Evolutionary conservation across 1,140 invertebrate species (phyloP).

Genomic region (Elymnias hypermnestra): DNA sequence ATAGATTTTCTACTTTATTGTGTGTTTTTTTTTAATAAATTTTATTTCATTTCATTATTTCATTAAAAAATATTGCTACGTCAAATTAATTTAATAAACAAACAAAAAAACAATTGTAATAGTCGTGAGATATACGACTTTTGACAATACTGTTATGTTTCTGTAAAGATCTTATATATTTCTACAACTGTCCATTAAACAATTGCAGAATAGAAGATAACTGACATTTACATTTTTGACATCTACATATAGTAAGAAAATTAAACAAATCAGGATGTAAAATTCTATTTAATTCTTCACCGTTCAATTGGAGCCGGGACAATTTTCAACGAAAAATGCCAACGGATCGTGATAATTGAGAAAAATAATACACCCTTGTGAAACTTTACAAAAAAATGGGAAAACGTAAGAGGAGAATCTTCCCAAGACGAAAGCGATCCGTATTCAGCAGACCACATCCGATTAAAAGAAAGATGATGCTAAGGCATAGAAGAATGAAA

Average conservation of each 20-base stretch:
- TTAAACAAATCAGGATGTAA: slow-evolving; percentile 3
- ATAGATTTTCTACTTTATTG: too few relatives aligned
- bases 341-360: not conserved
- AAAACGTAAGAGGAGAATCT: slow-evolving; percentile 37
- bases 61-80: too few relatives aligned
- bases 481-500: slow-evolving; percentile 41
- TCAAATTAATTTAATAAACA: too few relatives aligned
- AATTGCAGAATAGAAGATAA: too few relatives aligned
- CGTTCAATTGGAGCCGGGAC: not conserved
- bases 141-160: too few relatives aligned
- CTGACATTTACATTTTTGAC: not conserved
- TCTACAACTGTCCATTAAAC: too few relatives aligned
- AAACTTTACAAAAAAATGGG: slow-evolving; percentile 27
- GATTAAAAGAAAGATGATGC: slow-evolving; percentile 48
- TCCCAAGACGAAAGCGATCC: slow-evolving; percentile 43
- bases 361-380: not conserved
- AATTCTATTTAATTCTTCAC: not conserved
- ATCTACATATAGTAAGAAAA: not conserved
- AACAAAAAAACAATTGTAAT: too few relatives aligned
- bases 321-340: not conserved
- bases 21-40: too few relatives aligned
- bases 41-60: too few relatives aligned
- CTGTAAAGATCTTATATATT: too few relatives aligned
- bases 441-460: slow-evolving; percentile 54
- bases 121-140: too few relatives aligned